Percentiles rank a stretch among this genome's conserved stretches.
phyloP scores from a whole-genome alignment of 2,113 vertebrate genomes.

The Climacteris rufus region DNA sequence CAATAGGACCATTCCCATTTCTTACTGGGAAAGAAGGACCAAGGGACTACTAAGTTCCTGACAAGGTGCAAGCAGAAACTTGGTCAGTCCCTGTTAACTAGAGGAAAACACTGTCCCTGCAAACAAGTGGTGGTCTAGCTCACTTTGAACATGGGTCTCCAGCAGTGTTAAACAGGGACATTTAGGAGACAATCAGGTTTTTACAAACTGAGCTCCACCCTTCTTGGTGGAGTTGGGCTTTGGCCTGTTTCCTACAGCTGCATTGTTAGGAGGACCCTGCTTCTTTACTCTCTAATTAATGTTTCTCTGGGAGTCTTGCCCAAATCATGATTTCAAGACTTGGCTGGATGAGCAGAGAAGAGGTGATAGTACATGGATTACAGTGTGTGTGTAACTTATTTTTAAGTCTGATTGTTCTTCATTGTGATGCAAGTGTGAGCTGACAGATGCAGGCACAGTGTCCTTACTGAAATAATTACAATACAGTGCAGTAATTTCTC shows the following conservation, averaged over 20 bases:
- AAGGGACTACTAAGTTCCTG: background rate
- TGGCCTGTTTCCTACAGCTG: background rate
- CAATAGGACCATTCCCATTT: background rate
- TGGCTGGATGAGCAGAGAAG: background rate
- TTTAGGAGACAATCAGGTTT: background rate
- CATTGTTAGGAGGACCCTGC: background rate
- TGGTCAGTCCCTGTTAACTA: background rate
- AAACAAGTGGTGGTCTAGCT: background rate
- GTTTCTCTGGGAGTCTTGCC: background rate
- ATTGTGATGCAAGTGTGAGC: background rate
- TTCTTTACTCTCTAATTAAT: background rate
- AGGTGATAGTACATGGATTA: background rate
- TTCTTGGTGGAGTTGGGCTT: background rate
- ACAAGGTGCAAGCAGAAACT: background rate
- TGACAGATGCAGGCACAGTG: background rate
- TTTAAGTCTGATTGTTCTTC: background rate
- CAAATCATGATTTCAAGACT: background rate
- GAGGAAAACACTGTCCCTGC: background rate
- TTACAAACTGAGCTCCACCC: background rate
- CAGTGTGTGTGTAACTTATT: background rate
- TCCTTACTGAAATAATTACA: conserved; percentile 14
- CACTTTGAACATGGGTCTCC: accelerated
- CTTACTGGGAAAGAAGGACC: background rate
- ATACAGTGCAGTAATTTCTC: background rate
- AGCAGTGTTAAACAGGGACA: background rate